Evolutionary conservation across 23 tunicate genomes (phyloP).

Genomic region (Diplosoma virens): DNA sequence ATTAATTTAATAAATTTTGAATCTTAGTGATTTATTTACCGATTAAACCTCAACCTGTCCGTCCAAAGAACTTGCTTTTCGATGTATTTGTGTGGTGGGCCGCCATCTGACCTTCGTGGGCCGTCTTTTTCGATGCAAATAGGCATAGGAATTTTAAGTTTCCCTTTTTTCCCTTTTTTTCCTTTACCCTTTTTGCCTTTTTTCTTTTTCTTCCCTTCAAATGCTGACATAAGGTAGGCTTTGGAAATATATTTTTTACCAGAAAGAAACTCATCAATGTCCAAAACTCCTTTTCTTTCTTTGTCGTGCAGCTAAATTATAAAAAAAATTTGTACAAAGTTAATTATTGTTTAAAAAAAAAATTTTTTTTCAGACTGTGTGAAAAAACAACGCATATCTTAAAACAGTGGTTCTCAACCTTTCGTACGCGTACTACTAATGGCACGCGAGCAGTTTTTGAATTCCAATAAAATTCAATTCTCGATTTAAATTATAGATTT

Average conservation of each 20-base stretch:
- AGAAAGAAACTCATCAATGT: conserved; percentile 84
- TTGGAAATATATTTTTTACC: conserved; percentile 88
- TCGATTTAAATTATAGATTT: too few relatives aligned
- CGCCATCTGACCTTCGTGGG: conserved; percentile 87
- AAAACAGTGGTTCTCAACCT: too few relatives aligned
- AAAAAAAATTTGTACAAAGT: not conserved
- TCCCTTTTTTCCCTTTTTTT: conserved; percentile 72
- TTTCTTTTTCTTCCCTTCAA: conserved; percentile 62
- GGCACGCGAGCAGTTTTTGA: too few relatives aligned
- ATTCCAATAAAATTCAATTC: too few relatives aligned
- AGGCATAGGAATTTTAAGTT: conserved; percentile 81
- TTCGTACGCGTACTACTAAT: not conserved
- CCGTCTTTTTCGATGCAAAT: conserved; percentile 72
- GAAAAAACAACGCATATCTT: too few relatives aligned
- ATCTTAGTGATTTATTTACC: too few relatives aligned
- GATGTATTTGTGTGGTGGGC: conserved; percentile 80
- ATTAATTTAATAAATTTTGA: too few relatives aligned
- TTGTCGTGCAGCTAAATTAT: conserved; percentile 74
- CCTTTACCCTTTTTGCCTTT: conserved; percentile 45
- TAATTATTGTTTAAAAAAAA: not conserved
- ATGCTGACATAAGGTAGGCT: conserved; percentile 86
- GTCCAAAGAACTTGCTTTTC: conserved; percentile 84
- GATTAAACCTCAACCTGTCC: conserved; percentile 69
- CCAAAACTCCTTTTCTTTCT: conserved; percentile 70
- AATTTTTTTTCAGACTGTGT: too few relatives aligned